Conservation (phyloP, 2,113 vertebrate species). For the Camelus dromedarius region DNA sequence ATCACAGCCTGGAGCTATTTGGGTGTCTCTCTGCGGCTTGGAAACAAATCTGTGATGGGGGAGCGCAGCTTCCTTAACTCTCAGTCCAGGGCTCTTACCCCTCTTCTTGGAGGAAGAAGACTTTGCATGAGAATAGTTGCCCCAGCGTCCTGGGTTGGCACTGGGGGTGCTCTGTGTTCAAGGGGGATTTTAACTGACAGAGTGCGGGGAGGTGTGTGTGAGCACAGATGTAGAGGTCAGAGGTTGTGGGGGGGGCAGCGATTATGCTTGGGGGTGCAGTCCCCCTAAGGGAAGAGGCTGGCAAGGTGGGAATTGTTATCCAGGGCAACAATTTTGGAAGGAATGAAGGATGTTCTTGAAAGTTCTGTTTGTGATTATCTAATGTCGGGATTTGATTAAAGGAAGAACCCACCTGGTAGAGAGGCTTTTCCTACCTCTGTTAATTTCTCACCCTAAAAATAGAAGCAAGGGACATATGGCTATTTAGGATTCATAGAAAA, state of each 20-base stretch:
- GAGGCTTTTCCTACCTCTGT: not conserved
- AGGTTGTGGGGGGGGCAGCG: accelerated
- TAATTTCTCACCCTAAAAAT: not conserved
- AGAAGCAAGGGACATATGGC: not conserved
- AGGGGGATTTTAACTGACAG: not conserved
- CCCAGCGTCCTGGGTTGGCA: no score
- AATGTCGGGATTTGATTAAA: not conserved
- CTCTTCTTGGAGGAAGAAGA: not conserved
- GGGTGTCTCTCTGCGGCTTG: constrained; percentile 57
- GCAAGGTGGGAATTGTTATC: not conserved
- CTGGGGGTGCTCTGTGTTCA: not conserved
- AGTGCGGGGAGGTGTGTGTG: accelerated
- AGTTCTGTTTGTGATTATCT: not conserved
- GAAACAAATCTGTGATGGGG: not conserved
- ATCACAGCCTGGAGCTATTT: constrained; percentile 54
- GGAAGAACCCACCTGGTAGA: not conserved
- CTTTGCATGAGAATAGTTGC: not conserved
- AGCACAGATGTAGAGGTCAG: not conserved
- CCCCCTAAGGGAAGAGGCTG: not conserved
- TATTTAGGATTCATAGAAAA: not conserved
- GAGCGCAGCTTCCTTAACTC: not conserved
- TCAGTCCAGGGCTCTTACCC: not conserved
- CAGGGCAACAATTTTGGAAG: not conserved
- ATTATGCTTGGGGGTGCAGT: not conserved
- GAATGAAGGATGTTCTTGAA: not conserved